Percentiles rank a stretch among this genome's conserved stretches.
These are phyloP conservation scores for Sminthurides aquaticus DNA, from an alignment of 2,888 invertebrate genomes.

Conservation along the genomic window DNA sequence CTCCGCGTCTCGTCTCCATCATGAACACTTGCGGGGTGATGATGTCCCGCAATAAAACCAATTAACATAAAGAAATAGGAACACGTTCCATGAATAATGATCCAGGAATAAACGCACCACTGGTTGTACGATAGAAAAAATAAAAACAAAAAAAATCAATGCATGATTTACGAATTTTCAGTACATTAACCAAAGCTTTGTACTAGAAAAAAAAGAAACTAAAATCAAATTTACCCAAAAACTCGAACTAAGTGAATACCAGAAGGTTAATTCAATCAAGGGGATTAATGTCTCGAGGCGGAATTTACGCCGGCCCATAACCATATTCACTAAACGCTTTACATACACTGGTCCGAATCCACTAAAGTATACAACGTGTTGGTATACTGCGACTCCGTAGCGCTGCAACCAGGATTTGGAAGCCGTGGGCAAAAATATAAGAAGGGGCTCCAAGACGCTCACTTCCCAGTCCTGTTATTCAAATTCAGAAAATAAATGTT, in stretches of 20 bases:
- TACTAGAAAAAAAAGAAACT: too few species aligned
- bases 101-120: constrained; percentile 25
- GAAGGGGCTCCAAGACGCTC: neutral
- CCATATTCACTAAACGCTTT: neutral
- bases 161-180: too few species aligned
- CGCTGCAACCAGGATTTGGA: constrained; percentile 9
- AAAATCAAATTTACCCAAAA: constrained; percentile 1
- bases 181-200: too few species aligned
- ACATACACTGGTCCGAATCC: neutral
- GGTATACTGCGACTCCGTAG: neutral
- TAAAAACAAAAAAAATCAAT: neutral
- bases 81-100: constrained; percentile 27
- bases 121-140: constrained; percentile 20
- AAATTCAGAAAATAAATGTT: neutral
- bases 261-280: neutral
- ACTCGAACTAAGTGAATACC: neutral
- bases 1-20: constrained; percentile 43
- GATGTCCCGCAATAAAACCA: constrained; percentile 67
- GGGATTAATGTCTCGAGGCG: constrained; percentile 3
- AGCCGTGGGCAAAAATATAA: constrained; percentile 3
- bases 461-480: constrained; percentile 10
- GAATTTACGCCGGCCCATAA: neutral
- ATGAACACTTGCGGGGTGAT: constrained; percentile 53
- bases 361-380: constrained; percentile 4
- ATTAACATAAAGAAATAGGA: constrained; percentile 51